These are phyloP conservation scores for Cinclus mexicanus DNA, from an alignment of 2,113 vertebrate genomes.

Conservation along the genomic window DNA sequence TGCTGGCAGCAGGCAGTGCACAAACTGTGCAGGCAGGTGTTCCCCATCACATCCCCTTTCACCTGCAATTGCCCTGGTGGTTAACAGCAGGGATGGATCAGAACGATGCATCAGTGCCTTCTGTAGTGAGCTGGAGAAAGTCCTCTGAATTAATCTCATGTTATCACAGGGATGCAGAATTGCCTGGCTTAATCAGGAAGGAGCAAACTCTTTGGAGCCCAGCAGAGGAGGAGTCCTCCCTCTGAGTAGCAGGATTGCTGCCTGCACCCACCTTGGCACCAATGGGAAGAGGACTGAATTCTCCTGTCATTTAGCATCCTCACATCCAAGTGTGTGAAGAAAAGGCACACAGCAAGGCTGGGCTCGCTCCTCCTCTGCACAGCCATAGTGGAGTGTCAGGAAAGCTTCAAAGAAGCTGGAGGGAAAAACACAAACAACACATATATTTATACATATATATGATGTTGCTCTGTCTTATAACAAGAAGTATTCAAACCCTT, in stretches of 20 bases:
- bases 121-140: neutral
- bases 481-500: neutral
- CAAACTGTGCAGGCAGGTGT: neutral
- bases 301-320: neutral
- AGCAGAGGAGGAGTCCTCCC: neutral
- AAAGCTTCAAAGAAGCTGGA: neutral
- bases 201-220: rapidly evolving
- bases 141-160: neutral
- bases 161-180: neutral
- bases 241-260: neutral
- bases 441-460: neutral
- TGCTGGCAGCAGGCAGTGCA: neutral
- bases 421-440: neutral
- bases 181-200: neutral
- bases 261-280: neutral
- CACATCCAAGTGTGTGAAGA: neutral
- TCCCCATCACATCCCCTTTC: neutral
- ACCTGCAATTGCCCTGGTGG: neutral
- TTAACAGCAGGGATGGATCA: neutral
- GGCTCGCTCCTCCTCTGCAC: neutral
- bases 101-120: neutral
- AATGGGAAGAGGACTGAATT: neutral
- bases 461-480: neutral
- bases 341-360: neutral
- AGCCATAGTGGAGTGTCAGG: rapidly evolving